phyloP scores from a whole-genome alignment of 2,113 vertebrate genomes.

The Balaeniceps rex region DNA sequence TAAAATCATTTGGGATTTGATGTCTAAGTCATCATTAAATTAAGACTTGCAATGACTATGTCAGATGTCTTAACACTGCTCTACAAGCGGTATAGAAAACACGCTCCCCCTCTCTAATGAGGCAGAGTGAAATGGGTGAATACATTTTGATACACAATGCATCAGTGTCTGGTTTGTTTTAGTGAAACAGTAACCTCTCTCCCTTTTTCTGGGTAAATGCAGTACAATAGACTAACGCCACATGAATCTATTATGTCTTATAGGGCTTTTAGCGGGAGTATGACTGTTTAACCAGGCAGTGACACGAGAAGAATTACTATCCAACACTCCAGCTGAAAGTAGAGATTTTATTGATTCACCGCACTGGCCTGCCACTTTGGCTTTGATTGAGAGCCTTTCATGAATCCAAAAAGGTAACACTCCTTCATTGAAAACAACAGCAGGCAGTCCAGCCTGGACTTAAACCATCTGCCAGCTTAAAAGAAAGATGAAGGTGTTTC shows the following conservation, averaged over 20 bases:
- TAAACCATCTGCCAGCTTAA: constrained; percentile 80
- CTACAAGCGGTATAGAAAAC: constrained; percentile 28
- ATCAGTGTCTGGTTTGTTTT: constrained; percentile 78
- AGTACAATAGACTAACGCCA: constrained; percentile 76
- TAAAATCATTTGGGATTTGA: constrained; percentile 34
- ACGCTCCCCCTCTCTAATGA: constrained; percentile 57
- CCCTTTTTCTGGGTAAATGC: constrained; percentile 75
- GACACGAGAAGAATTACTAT: constrained; percentile 82
- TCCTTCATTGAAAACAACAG: constrained; percentile 78
- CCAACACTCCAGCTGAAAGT: constrained; percentile 79
- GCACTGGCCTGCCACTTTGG: constrained; percentile 77
- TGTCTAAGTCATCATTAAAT: constrained; percentile 42
- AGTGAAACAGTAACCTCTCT: constrained; percentile 73
- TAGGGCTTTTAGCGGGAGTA: constrained; percentile 73
- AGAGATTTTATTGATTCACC: constrained; percentile 83
- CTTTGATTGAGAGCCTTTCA: constrained; percentile 81
- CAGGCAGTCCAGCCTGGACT: constrained; percentile 69
- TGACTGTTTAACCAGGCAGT: constrained; percentile 84
- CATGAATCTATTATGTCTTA: constrained; percentile 84
- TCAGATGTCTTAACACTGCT: constrained; percentile 58
- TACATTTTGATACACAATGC: constrained; percentile 75
- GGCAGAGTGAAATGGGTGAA: constrained; percentile 71
- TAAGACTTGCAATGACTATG: constrained; percentile 49
- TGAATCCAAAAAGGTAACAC: constrained; percentile 82
- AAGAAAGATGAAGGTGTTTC: constrained; percentile 74